These are phyloP conservation scores for Urosaurus nigricauda DNA, from an alignment of 2,797 vertebrate genomes.

Conservation along the genomic window DNA sequence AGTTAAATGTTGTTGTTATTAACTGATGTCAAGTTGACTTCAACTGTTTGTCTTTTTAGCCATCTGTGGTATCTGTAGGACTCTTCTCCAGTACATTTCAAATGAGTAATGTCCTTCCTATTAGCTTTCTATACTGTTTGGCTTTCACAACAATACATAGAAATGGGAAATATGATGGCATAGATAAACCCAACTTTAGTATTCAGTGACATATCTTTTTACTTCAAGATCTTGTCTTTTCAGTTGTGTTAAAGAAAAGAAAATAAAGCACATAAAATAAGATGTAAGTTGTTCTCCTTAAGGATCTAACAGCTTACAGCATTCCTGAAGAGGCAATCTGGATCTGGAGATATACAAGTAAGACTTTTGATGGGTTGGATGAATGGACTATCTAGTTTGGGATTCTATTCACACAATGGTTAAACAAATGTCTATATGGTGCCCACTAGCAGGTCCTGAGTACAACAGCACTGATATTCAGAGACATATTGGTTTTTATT, in stretches of 20 bases:
- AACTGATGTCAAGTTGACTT: too few relatives aligned
- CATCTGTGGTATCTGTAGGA: too few relatives aligned
- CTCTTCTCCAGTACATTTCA: too few relatives aligned
- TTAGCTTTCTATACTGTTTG: too few relatives aligned
- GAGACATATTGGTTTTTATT: not conserved
- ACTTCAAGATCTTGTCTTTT: not conserved
- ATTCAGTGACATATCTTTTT: too few relatives aligned
- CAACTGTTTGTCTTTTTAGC: too few relatives aligned
- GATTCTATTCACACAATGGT: not conserved
- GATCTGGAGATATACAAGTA: not conserved
- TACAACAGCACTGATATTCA: not conserved
- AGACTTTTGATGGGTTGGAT: not conserved
- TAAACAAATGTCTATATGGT: not conserved
- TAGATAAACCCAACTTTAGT: too few relatives aligned
- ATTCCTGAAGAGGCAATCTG: not conserved
- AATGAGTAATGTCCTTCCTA: too few relatives aligned
- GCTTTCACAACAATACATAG: too few relatives aligned
- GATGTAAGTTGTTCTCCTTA: not conserved
- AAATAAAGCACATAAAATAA: not conserved
- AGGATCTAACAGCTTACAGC: not conserved
- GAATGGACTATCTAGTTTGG: not conserved
- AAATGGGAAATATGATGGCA: too few relatives aligned
- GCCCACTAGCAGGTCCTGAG: not conserved
- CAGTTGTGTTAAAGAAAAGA: not conserved
- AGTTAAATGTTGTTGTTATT: not conserved